Evolutionary conservation across 2,797 vertebrate species (phyloP).

Genomic region (Lepus townsendii): DNA sequence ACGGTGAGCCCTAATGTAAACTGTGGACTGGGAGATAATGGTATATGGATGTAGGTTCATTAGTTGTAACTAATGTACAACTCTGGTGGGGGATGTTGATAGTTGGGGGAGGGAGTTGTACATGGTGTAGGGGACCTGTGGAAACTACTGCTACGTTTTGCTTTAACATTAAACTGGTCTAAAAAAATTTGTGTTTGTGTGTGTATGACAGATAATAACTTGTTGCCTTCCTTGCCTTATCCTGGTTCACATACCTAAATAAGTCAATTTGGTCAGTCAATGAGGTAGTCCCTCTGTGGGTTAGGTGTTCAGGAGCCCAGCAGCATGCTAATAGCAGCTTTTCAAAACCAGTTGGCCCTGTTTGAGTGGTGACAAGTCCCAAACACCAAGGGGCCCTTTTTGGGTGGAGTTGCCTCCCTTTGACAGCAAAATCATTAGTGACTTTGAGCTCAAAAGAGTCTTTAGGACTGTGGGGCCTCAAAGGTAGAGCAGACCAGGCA

Average conservation of each 20-base stretch:
- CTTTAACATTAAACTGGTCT: background rate
- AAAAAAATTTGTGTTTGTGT: background rate
- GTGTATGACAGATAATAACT: background rate
- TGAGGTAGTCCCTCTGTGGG: background rate
- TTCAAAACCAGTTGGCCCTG: background rate
- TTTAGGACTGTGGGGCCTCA: background rate
- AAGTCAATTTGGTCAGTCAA: background rate
- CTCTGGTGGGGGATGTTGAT: background rate
- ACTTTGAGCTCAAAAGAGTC: background rate
- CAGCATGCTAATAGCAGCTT: background rate
- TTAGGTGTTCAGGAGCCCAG: background rate
- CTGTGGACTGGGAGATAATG: background rate
- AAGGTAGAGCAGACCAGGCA: background rate
- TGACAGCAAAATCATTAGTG: background rate
- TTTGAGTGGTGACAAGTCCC: background rate
- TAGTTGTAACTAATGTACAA: background rate
- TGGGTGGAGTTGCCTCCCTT: too few relatives aligned
- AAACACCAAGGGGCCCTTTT: background rate
- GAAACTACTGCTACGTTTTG: background rate
- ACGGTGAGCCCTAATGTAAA: background rate
- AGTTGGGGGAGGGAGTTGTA: background rate
- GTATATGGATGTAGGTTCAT: background rate
- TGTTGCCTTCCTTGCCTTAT: background rate
- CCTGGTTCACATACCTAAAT: background rate
- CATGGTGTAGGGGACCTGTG: background rate